Percentiles rank a stretch among this genome's conserved stretches.
Conservation (phyloP, 2,113 vertebrate species). For the Pimephales promelas region DNA sequence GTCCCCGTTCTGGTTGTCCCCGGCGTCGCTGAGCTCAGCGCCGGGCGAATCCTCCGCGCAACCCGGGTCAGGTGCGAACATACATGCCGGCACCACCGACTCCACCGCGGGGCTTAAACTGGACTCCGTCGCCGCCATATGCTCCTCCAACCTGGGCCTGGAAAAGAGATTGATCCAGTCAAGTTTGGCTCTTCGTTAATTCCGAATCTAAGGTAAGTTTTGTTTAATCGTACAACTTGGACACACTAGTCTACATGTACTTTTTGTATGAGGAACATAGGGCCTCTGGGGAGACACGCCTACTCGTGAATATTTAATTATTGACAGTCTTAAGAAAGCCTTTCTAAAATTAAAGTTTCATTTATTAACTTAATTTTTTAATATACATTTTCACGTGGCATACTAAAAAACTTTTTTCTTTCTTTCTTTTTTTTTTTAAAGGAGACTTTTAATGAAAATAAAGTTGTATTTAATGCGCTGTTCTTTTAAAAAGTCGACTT, state of each 20-base stretch:
- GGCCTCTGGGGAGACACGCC: neutral
- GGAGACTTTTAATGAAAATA: neutral
- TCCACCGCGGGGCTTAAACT: constrained; percentile 67
- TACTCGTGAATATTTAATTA: neutral
- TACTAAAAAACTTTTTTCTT: neutral
- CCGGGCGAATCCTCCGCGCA: constrained; percentile 67
- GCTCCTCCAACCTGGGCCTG: constrained; percentile 65
- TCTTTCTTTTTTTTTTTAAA: neutral
- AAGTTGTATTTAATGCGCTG: neutral
- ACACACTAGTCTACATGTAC: neutral
- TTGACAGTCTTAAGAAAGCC: neutral
- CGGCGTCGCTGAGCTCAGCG: constrained; percentile 62
- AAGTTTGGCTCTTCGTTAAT: neutral
- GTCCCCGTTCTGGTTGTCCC: constrained; percentile 77
- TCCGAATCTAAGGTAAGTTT: neutral
- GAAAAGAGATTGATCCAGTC: neutral
- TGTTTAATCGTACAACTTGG: neutral
- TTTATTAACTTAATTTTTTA: neutral
- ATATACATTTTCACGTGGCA: neutral
- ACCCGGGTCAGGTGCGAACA: constrained; percentile 86
- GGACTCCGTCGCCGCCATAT: constrained; percentile 64
- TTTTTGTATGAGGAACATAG: neutral
- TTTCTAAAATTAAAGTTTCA: neutral
- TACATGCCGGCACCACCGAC: constrained; percentile 84
- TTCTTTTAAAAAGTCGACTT: neutral